Evolutionary conservation across 2,113 vertebrate species (phyloP).

Genomic region (Ctenodactylus gundi): DNA sequence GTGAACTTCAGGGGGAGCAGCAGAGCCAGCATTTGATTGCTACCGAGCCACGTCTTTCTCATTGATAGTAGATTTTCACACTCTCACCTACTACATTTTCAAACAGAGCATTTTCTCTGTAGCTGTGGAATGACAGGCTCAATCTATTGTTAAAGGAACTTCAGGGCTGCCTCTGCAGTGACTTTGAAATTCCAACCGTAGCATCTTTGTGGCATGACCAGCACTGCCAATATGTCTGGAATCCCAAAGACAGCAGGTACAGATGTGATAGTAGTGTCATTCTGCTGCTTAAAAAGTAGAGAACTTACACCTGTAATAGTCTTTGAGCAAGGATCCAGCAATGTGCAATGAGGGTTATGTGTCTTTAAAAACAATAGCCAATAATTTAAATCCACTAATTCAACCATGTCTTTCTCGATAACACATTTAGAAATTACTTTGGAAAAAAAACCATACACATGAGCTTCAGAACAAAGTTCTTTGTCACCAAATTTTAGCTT

Average conservation of each 20-base stretch:
- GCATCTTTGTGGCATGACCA: neutral
- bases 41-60: neutral
- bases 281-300: neutral
- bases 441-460: neutral
- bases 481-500: neutral
- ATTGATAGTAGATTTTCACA: neutral
- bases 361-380: neutral
- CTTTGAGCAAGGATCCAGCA: neutral
- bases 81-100: too few relatives aligned
- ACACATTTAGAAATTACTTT: neutral
- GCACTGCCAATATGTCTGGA: neutral
- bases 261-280: neutral
- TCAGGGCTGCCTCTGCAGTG: neutral
- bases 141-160: neutral
- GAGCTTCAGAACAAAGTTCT: neutral
- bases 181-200: neutral
- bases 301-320: neutral
- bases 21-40: neutral
- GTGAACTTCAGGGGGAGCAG: neutral
- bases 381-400: neutral
- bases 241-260: neutral
- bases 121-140: neutral
- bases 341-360: neutral
- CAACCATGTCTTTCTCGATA: neutral
- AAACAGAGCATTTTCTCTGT: neutral